Conservation (phyloP, 1,140 invertebrate species). For the Drosophila bipectinata region DNA sequence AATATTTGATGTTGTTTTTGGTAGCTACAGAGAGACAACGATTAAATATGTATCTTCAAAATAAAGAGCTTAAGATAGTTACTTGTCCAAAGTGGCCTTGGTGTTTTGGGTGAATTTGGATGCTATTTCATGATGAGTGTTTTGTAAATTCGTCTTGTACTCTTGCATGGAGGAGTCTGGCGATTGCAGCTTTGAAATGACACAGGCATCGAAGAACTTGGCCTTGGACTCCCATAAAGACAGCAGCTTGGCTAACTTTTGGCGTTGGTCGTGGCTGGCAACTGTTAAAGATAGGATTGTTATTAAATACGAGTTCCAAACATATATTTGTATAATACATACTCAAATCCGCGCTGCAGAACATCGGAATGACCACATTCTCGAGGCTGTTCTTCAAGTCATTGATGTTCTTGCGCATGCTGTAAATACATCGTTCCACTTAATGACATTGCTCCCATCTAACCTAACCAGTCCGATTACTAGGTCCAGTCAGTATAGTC, state of each 20-base stretch:
- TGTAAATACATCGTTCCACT: conserved; percentile 84
- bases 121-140: conserved; percentile 90
- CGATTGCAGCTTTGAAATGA: conserved; percentile 93
- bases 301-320: not conserved
- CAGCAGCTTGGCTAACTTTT: conserved; percentile 95
- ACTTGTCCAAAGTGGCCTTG: conserved; percentile 90
- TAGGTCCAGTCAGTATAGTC: conserved; percentile 1
- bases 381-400: conserved; percentile 96
- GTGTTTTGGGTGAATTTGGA: conserved; percentile 90
- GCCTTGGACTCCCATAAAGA: conserved; percentile 98
- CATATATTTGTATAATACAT: conserved; percentile 76
- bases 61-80: conserved; percentile 41
- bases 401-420: conserved; percentile 96
- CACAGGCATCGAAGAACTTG: conserved; percentile 94
- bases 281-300: conserved; percentile 78
- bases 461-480: conserved; percentile 5
- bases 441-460: conserved; percentile 33
- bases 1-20: conserved; percentile 98
- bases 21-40: conserved; percentile 84
- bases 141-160: conserved; percentile 92
- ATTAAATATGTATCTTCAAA: conserved; percentile 11
- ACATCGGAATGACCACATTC: conserved; percentile 97
- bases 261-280: conserved; percentile 93
- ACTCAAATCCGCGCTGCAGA: conserved; percentile 94
- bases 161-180: conserved; percentile 92